Evolutionary conservation across 2,888 invertebrate species (phyloP).

Genomic region (Aphrophora alni): DNA sequence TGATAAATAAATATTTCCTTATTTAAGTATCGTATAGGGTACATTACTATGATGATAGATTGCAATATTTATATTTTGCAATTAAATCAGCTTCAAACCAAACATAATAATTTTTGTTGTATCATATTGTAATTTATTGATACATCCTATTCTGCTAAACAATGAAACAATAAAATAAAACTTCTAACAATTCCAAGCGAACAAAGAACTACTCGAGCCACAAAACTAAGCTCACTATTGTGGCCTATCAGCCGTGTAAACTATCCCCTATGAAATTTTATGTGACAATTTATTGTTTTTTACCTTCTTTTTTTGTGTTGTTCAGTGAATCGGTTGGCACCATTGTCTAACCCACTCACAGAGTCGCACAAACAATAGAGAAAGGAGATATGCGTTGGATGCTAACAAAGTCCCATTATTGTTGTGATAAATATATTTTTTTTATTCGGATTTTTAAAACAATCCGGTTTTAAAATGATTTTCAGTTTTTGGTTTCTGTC

Average conservation of each 20-base stretch:
- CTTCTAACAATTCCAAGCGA: not conserved
- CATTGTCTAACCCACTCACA: not conserved
- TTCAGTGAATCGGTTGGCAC: not conserved
- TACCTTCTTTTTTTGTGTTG: slow-evolving; percentile 2
- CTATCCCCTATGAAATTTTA: not conserved
- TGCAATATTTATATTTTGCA: too few species aligned
- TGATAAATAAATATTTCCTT: too few species aligned
- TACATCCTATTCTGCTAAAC: not conserved
- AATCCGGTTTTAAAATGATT: too few species aligned
- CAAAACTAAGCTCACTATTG: too few species aligned
- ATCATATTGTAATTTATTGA: not conserved
- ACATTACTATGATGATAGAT: too few species aligned
- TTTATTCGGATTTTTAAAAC: too few species aligned
- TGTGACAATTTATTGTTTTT: slow-evolving; percentile 9
- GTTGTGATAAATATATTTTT: not conserved
- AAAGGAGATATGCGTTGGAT: not conserved
- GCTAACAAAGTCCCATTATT: not conserved
- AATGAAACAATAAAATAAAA: not conserved
- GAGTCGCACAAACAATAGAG: not conserved
- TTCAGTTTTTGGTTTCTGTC: too few species aligned
- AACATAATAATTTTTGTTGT: too few species aligned
- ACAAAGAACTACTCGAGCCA: too few species aligned
- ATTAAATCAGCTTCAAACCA: too few species aligned
- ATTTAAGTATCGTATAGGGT: too few species aligned
- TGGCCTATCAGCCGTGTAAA: not conserved